These are phyloP conservation scores for Pyrocephalus nanus DNA, from an alignment of 2,797 vertebrate species.

Conservation along the genomic window DNA sequence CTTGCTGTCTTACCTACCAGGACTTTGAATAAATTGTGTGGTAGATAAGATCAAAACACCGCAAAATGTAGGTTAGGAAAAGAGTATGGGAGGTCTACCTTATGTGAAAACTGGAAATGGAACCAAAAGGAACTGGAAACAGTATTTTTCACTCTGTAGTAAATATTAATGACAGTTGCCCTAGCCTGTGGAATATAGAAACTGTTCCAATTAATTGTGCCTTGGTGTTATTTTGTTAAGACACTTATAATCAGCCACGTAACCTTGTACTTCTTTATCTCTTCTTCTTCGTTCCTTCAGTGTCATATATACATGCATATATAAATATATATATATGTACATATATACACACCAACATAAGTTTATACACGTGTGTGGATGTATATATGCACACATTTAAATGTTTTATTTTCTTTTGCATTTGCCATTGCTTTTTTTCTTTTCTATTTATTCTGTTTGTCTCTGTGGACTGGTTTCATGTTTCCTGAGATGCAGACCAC, in stretches of 20 bases:
- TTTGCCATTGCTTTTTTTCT: not conserved
- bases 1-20: not conserved
- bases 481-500: not conserved
- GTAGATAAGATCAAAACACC: not conserved
- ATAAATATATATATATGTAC: not conserved
- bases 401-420: not conserved
- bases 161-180: not conserved
- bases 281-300: not conserved
- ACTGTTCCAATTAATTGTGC: not conserved
- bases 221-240: not conserved
- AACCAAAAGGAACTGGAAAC: not conserved
- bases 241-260: not conserved
- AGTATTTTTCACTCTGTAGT: not conserved
- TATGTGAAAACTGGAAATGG: not conserved
- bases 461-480: not conserved
- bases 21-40: not conserved
- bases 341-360: accelerated
- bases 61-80: not conserved
- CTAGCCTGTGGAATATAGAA: not conserved
- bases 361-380: not conserved
- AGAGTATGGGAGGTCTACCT: not conserved
- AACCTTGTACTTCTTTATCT: not conserved
- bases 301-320: not conserved
- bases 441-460: not conserved
- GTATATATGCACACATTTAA: not conserved